Evolutionary conservation across 2,113 vertebrate genomes (phyloP).

Genomic region (Cyanoderma ruficeps): DNA sequence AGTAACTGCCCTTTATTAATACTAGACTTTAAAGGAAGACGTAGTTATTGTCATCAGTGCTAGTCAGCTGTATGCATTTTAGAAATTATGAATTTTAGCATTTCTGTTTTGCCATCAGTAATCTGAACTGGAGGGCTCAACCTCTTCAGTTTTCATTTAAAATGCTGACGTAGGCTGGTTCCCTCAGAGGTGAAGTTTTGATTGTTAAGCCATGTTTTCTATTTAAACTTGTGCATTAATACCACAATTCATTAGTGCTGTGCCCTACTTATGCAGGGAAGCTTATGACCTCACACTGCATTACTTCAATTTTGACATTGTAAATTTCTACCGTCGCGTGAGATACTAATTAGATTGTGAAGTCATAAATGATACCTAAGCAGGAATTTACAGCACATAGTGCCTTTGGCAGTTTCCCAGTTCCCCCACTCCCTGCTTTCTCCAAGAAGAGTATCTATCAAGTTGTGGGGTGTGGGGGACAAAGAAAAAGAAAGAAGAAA

Average conservation of each 20-base stretch:
- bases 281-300: constrained; percentile 63
- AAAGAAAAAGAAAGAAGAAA: neutral
- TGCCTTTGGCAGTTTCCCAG: constrained; percentile 54
- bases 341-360: constrained; percentile 74
- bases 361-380: constrained; percentile 71
- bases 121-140: constrained; percentile 1
- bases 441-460: constrained; percentile 30
- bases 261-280: constrained; percentile 29
- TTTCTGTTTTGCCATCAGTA: neutral
- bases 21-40: constrained; percentile 42
- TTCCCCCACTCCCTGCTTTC: neutral
- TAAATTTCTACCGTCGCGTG: constrained; percentile 64
- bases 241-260: constrained; percentile 44
- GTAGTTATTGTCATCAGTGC: neutral
- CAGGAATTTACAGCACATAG: constrained; percentile 42
- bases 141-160: neutral
- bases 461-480: neutral
- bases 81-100: constrained; percentile 2
- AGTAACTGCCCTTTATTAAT: constrained; percentile 64
- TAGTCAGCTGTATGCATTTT: neutral
- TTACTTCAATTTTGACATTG: constrained; percentile 70
- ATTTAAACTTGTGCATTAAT: constrained; percentile 55
- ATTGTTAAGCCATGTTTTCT: constrained; percentile 60
- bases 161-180: neutral
- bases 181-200: constrained; percentile 41